These are phyloP conservation scores for Mystacides longicornis DNA, from an alignment of 2,888 invertebrate species.

Conservation along the genomic window DNA sequence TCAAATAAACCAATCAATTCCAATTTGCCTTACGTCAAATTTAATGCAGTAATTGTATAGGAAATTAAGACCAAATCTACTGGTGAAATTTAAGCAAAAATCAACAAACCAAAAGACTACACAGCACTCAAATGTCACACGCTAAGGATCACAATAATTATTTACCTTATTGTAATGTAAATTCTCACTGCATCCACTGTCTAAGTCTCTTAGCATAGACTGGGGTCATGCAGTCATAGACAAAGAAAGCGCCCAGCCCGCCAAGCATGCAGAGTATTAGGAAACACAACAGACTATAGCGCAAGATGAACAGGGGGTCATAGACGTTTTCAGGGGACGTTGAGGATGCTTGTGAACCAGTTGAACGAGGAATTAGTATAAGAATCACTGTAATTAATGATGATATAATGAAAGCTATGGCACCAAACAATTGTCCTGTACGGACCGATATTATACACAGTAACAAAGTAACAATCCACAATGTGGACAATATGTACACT, in stretches of 20 bases:
- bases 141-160: no score
- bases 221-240: slow-evolving; percentile 36
- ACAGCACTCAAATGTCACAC: no score
- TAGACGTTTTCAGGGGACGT: slow-evolving; percentile 43
- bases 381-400: slow-evolving; percentile 51
- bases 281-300: slow-evolving; percentile 34
- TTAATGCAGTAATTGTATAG: no score
- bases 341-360: slow-evolving; percentile 32
- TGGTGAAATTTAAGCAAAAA: no score
- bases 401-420: slow-evolving; percentile 49
- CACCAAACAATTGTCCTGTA: slow-evolving; percentile 58
- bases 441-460: slow-evolving; percentile 58
- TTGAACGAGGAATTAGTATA: slow-evolving; percentile 50
- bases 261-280: slow-evolving; percentile 33
- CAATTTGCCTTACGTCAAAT: no score
- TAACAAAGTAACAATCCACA: slow-evolving; percentile 57
- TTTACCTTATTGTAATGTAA: neutral
- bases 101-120: no score
- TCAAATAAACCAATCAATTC: no score
- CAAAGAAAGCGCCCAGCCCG: slow-evolving; percentile 35
- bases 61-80: no score
- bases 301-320: slow-evolving; percentile 37
- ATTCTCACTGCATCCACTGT: slow-evolving; percentile 15
- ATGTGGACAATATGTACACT: slow-evolving; percentile 54
- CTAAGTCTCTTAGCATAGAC: slow-evolving; percentile 36